Evolutionary conservation across 2,888 invertebrate genomes (phyloP).

Genomic region (Diachrysia chrysitis): DNA sequence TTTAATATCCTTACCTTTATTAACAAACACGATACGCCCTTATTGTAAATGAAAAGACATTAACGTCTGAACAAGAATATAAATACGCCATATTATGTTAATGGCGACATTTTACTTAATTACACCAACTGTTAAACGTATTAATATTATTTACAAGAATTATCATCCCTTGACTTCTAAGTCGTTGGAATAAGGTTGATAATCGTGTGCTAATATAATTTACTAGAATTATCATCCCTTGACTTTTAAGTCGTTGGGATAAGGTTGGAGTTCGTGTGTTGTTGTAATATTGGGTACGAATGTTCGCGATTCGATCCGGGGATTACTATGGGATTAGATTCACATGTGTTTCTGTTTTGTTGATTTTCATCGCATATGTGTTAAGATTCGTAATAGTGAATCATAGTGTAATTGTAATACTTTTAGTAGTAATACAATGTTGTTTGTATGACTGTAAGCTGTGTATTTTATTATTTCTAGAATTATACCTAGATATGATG

Average conservation of each 20-base stretch:
- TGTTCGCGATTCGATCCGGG: conserved; percentile 69
- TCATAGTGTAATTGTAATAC: conserved; percentile 36
- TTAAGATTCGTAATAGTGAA: conserved; percentile 46
- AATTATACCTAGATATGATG: too few relatives aligned
- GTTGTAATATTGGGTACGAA: conserved; percentile 49
- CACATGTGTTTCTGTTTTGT: conserved; percentile 73
- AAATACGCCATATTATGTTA: conserved; percentile 59
- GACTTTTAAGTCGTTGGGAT: conserved; percentile 48
- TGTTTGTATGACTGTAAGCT: too few relatives aligned
- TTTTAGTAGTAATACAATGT: conserved; percentile 8
- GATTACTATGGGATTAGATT: conserved; percentile 64
- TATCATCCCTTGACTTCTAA: background rate
- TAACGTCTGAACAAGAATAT: conserved; percentile 54
- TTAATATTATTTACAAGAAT: conserved; percentile 67
- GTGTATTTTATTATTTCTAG: too few relatives aligned
- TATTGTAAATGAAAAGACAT: conserved; percentile 43
- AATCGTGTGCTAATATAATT: conserved; percentile 68
- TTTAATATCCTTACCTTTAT: background rate
- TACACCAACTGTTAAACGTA: conserved; percentile 73
- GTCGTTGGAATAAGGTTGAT: background rate
- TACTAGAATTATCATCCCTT: conserved; percentile 65
- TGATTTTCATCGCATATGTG: conserved; percentile 64
- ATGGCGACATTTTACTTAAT: conserved; percentile 66
- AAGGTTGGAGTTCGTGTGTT: conserved; percentile 59
- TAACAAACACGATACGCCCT: background rate